These are phyloP conservation scores for Cephus cinctus DNA, from an alignment of 1,140 invertebrate species.

Conservation along the genomic window DNA sequence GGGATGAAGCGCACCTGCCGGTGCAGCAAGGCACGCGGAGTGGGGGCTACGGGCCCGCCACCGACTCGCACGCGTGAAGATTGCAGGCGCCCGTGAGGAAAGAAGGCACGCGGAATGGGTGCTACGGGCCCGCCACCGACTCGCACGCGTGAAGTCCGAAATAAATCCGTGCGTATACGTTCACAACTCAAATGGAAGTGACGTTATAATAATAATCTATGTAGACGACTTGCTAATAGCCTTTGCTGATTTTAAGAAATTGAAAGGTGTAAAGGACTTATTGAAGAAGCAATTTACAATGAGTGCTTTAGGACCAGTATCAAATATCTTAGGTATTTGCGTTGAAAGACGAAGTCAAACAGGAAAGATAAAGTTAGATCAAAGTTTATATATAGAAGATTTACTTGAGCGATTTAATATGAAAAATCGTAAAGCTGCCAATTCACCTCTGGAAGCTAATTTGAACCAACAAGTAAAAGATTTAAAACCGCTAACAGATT, in stretches of 20 bases:
- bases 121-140: too few relatives aligned
- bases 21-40: too few relatives aligned
- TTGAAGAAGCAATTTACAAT: slow-evolving; percentile 11
- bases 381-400: slow-evolving; percentile 14
- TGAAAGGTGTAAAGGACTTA: slow-evolving; percentile 6
- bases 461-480: slow-evolving; percentile 22
- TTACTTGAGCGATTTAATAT: slow-evolving; percentile 13
- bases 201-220: slow-evolving; percentile 14
- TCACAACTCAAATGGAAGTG: slow-evolving; percentile 1
- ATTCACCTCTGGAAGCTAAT: slow-evolving; percentile 19
- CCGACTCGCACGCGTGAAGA: too few relatives aligned
- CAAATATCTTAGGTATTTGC: slow-evolving; percentile 13
- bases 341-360: slow-evolving; percentile 2
- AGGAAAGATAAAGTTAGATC: slow-evolving; percentile 6
- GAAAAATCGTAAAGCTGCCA: slow-evolving; percentile 18
- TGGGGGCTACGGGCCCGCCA: too few relatives aligned
- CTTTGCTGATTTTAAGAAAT: slow-evolving; percentile 5
- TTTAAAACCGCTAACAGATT: slow-evolving; percentile 10
- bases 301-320: slow-evolving; percentile 10
- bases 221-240: slow-evolving; percentile 15
- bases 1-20: too few relatives aligned
- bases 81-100: too few relatives aligned
- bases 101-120: too few relatives aligned
- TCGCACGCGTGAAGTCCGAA: too few relatives aligned
- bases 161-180: slow-evolving; percentile 17